A percentile compares a stretch with the other conserved stretches of the same genome.
phyloP scores from a whole-genome alignment of 92 coral and sea anemone species.

The Siderastrea siderea region DNA sequence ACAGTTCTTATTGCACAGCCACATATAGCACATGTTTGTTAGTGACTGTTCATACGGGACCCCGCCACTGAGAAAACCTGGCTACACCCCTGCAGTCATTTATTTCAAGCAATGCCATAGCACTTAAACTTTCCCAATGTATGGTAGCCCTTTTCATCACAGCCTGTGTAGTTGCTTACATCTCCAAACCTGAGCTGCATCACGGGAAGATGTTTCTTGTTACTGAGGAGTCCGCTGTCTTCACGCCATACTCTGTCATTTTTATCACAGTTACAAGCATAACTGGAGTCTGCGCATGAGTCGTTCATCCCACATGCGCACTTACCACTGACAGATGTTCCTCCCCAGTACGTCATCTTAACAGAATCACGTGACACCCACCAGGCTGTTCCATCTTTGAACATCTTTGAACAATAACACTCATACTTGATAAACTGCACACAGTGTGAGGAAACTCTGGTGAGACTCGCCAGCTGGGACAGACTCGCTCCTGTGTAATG shows the following conservation, averaged over 20 bases:
- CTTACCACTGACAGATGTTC: slow-evolving; percentile 50
- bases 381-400: slow-evolving; percentile 22
- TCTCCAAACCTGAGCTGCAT: slow-evolving; percentile 51
- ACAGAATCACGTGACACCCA: slow-evolving; percentile 74
- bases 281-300: slow-evolving; percentile 37
- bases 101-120: no score
- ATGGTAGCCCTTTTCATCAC: slow-evolving; percentile 26
- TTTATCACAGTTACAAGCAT: slow-evolving; percentile 63
- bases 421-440: slow-evolving; percentile 31
- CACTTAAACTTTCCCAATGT: background rate
- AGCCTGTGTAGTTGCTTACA: background rate
- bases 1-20: no score
- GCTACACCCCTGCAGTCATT: no score
- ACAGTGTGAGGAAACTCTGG: slow-evolving; percentile 37
- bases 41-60: no score
- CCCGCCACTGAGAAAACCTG: no score
- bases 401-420: background rate
- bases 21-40: no score
- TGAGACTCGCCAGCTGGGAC: slow-evolving; percentile 34
- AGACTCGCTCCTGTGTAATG: background rate
- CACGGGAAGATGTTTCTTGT: slow-evolving; percentile 46
- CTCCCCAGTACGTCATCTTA: slow-evolving; percentile 73
- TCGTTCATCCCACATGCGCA: slow-evolving; percentile 77
- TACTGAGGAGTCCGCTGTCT: slow-evolving; percentile 56
- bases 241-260: slow-evolving; percentile 40